Conservation (phyloP, 2,888 invertebrate species). For the Cryptosula pallasiana region DNA sequence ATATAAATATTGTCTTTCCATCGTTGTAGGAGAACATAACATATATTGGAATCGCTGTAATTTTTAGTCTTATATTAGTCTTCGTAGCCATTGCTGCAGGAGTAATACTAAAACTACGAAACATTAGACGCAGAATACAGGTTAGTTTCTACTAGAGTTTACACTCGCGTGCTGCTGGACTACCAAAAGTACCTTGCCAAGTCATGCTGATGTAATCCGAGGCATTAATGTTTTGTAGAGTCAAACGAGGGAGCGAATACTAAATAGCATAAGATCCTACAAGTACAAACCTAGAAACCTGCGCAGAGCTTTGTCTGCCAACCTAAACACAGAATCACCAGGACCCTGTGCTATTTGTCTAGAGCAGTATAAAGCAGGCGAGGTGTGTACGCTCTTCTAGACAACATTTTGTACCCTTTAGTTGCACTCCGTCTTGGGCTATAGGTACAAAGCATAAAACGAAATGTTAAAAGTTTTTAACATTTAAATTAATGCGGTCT, state of each 20-base stretch:
- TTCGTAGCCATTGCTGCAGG: not conserved
- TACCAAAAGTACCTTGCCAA: too few relatives aligned
- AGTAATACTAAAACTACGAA: constrained; percentile 1
- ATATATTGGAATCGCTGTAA: constrained; percentile 16
- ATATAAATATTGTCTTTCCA: not conserved
- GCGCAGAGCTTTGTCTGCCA: not conserved
- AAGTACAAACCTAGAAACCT: not conserved
- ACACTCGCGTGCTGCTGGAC: too few relatives aligned
- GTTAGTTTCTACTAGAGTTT: not conserved
- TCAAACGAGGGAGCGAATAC: constrained; percentile 1
- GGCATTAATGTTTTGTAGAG: too few relatives aligned
- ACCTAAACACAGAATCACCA: not conserved
- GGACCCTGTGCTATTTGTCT: constrained; percentile 54
- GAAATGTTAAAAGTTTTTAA: too few relatives aligned
- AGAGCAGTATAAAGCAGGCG: constrained; percentile 54
- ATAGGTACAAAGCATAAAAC: too few relatives aligned
- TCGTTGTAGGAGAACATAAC: not conserved
- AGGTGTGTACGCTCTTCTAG: too few relatives aligned
- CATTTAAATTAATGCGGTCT: too few relatives aligned
- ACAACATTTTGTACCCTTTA: too few relatives aligned
- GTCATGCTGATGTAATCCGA: too few relatives aligned
- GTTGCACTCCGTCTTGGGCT: too few relatives aligned
- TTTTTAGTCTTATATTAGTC: not conserved
- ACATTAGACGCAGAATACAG: not conserved
- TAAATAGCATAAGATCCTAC: not conserved